A percentile compares a stretch with the other conserved stretches of the same genome.
These are phyloP conservation scores for Peromyscus attwateri DNA, from an alignment of 2,797 vertebrate species.

Conservation along the genomic window DNA sequence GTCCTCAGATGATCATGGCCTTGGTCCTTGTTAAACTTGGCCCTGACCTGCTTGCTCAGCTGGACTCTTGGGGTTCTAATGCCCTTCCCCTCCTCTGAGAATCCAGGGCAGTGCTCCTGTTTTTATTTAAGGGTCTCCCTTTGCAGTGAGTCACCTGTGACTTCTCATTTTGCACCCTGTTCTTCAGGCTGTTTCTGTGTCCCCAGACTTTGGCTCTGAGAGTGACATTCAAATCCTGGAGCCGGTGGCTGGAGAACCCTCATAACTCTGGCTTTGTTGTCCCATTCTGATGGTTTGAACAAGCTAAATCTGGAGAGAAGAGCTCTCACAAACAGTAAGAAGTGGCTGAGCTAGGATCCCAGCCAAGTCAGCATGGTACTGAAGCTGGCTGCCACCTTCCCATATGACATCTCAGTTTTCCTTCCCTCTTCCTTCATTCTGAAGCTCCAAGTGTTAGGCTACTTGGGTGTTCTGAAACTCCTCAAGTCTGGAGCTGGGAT, in stretches of 20 bases:
- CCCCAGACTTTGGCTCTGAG: neutral
- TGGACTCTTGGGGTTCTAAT: neutral
- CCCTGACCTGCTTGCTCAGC: neutral
- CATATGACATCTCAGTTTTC: neutral
- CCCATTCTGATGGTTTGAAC: neutral
- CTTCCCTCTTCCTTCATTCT: neutral
- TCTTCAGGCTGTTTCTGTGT: neutral
- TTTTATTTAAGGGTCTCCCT: neutral
- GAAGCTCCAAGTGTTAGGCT: neutral
- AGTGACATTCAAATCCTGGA: neutral
- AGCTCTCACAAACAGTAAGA: neutral
- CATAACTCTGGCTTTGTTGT: neutral
- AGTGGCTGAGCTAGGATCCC: neutral
- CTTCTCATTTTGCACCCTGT: neutral
- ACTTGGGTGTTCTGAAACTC: neutral
- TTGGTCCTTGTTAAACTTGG: neutral
- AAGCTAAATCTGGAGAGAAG: neutral
- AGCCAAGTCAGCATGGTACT: slow-evolving; percentile 1
- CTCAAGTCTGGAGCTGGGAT: neutral
- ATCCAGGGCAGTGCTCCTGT: too few relatives aligned
- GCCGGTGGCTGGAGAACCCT: neutral
- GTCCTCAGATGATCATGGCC: neutral
- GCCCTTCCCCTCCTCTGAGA: neutral
- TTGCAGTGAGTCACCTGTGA: neutral
- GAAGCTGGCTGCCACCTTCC: neutral